Evolutionary conservation across 2,888 invertebrate species (phyloP).

Genomic region (Altica lythri): DNA sequence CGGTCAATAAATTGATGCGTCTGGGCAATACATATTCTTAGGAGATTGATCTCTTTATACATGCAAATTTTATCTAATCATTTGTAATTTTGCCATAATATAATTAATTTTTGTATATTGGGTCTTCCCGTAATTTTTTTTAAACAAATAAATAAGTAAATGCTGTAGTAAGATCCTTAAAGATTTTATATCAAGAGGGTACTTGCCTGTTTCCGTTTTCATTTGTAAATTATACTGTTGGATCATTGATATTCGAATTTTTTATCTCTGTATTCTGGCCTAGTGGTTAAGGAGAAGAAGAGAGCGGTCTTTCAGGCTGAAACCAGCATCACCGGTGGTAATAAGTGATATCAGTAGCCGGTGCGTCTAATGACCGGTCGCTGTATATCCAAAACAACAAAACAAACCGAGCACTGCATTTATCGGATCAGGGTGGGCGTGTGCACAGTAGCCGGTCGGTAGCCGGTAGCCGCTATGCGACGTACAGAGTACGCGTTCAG

Average conservation of each 20-base stretch:
- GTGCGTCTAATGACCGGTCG: conserved; percentile 50
- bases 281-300: conserved; percentile 6
- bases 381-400: conserved; percentile 47
- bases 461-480: conserved; percentile 43
- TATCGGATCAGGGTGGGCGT: conserved; percentile 56
- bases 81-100: too few relatives aligned
- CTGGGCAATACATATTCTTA: too few relatives aligned
- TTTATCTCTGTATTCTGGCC: conserved; percentile 11
- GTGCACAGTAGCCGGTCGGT: conserved; percentile 48
- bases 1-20: too few relatives aligned
- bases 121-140: too few relatives aligned
- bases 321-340: conserved; percentile 40
- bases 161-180: too few relatives aligned
- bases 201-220: too few relatives aligned
- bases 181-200: too few relatives aligned
- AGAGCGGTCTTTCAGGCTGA: conserved; percentile 27
- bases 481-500: conserved; percentile 48
- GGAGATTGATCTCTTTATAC: too few relatives aligned
- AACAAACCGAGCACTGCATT: conserved; percentile 54
- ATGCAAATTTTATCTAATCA: too few relatives aligned
- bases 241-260: neutral
- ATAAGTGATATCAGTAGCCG: conserved; percentile 40
- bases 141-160: too few relatives aligned
- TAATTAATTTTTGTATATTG: too few relatives aligned
- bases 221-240: too few relatives aligned